phyloP scores from a whole-genome alignment of 2,113 vertebrate species.

The Morphnarchus princeps region DNA sequence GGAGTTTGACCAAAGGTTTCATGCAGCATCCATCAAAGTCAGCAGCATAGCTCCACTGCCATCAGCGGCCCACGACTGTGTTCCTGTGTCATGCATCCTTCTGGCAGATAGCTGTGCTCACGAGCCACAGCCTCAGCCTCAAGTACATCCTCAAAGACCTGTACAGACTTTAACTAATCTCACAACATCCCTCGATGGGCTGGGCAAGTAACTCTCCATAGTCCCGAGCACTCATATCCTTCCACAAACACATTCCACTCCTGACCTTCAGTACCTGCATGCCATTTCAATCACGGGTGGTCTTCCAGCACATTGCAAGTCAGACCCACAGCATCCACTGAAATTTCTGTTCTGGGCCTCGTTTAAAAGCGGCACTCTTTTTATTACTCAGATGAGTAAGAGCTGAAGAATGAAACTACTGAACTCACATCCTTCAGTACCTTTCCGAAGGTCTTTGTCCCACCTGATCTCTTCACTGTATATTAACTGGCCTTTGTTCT shows the following conservation, averaged over 20 bases:
- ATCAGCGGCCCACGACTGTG: rapidly evolving
- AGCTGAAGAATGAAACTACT: neutral
- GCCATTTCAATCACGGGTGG: neutral
- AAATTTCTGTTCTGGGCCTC: neutral
- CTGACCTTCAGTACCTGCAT: neutral
- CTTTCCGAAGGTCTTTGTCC: neutral
- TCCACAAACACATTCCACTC: neutral
- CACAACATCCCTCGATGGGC: neutral
- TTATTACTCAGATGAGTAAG: neutral
- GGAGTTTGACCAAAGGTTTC: neutral
- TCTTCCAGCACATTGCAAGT: neutral
- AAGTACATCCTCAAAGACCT: neutral
- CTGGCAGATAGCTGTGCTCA: neutral
- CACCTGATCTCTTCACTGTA: rapidly evolving
- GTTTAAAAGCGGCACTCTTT: neutral
- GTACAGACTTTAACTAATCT: neutral
- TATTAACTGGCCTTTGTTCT: neutral
- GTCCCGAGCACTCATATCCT: neutral
- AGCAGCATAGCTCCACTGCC: neutral
- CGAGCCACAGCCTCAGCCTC: neutral
- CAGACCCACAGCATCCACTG: neutral
- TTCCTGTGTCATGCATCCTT: neutral
- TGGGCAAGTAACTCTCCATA: neutral
- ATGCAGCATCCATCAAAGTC: neutral
- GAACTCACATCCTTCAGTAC: neutral